Conservation (phyloP, 2,797 vertebrate genomes). For the Leuciscus waleckii region DNA sequence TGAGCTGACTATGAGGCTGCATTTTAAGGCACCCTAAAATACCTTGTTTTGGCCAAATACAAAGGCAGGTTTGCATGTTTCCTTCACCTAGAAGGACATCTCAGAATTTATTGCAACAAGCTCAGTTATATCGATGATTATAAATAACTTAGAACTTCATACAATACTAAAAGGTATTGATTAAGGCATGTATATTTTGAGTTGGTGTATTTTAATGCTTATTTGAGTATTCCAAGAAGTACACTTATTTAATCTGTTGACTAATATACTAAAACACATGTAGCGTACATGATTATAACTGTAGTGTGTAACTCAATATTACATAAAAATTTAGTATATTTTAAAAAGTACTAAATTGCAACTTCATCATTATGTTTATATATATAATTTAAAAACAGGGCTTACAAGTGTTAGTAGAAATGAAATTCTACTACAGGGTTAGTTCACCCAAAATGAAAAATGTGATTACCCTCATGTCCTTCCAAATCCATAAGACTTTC, state of each 20-base stretch:
- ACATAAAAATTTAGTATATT: too few species aligned
- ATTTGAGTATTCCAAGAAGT: neutral
- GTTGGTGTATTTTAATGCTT: too few species aligned
- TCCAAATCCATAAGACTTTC: neutral
- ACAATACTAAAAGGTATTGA: neutral
- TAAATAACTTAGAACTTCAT: neutral
- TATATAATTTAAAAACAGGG: neutral
- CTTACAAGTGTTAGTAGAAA: neutral
- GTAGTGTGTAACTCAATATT: too few species aligned
- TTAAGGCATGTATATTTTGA: neutral
- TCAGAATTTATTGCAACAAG: neutral
- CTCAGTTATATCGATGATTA: neutral
- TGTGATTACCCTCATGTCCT: neutral
- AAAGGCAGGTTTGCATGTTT: neutral
- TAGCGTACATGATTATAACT: neutral
- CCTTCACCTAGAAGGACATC: neutral
- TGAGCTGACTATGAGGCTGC: slow-evolving; percentile 14
- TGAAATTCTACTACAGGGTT: neutral
- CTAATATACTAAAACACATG: neutral
- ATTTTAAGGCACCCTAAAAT: neutral
- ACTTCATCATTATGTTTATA: neutral
- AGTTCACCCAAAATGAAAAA: neutral
- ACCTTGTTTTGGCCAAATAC: neutral
- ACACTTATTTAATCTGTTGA: neutral
- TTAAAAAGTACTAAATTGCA: neutral